phyloP scores from a whole-genome alignment of 1,140 invertebrate genomes.

The Meteorus sp. region DNA sequence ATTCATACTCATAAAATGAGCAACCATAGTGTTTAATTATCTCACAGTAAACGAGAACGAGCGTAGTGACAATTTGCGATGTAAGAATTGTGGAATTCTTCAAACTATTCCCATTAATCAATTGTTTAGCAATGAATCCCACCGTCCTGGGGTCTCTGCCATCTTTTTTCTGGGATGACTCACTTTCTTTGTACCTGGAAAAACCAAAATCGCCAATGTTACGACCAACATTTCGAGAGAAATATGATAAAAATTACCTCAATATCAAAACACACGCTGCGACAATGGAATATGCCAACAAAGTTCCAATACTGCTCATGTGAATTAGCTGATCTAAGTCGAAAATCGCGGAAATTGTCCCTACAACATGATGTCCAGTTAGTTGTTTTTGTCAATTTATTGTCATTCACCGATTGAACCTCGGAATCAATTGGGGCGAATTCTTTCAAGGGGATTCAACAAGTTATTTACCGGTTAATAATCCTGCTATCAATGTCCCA shows the following conservation, averaged over 20 bases:
- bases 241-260: slow-evolving; percentile 54
- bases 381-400: no score
- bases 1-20: neutral
- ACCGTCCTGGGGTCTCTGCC: slow-evolving; percentile 41
- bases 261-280: slow-evolving; percentile 77
- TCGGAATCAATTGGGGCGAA: no score
- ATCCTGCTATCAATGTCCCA: slow-evolving; percentile 76
- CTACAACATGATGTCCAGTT: no score
- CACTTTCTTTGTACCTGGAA: slow-evolving; percentile 51
- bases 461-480: slow-evolving; percentile 72
- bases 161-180: slow-evolving; percentile 44
- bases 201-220: slow-evolving; percentile 62
- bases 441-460: no score
- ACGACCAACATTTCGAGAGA: slow-evolving; percentile 79
- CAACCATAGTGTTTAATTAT: neutral
- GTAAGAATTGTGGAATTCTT: slow-evolving; percentile 57
- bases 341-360: slow-evolving; percentile 74
- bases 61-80: slow-evolving; percentile 56
- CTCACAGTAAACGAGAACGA: slow-evolving; percentile 62
- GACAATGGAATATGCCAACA: slow-evolving; percentile 82
- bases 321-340: slow-evolving; percentile 74
- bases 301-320: slow-evolving; percentile 87
- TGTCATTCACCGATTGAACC: no score
- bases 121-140: slow-evolving; percentile 46
- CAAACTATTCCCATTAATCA: slow-evolving; percentile 55